These are phyloP conservation scores for Monoplex corrugatus DNA, from an alignment of 2,888 invertebrate species.

Conservation along the genomic window DNA sequence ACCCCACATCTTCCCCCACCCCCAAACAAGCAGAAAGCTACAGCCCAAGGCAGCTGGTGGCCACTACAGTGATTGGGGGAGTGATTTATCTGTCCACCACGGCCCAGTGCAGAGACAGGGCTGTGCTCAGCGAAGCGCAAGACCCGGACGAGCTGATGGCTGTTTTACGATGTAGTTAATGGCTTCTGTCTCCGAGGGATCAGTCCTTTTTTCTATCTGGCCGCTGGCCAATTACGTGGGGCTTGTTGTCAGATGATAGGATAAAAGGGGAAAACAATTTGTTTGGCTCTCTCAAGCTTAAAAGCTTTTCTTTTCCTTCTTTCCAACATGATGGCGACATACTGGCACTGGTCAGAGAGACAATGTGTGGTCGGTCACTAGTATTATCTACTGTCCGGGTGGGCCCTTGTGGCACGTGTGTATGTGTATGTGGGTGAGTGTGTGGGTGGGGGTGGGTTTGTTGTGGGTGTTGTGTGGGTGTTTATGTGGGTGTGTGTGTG, in stretches of 20 bases:
- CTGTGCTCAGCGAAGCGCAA: constrained; percentile 2
- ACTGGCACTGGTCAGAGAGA: too few relatives aligned
- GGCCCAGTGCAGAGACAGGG: not conserved
- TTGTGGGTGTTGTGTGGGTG: too few relatives aligned
- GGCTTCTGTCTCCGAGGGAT: not conserved
- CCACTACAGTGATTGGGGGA: not conserved
- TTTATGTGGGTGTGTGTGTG: too few relatives aligned
- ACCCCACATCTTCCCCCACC: not conserved
- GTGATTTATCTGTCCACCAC: not conserved
- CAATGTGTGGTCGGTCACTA: not conserved
- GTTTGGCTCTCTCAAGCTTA: not conserved
- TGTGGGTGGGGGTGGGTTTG: too few relatives aligned
- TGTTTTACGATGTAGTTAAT: not conserved
- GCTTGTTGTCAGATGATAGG: not conserved
- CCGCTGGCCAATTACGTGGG: not conserved
- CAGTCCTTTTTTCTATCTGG: not conserved
- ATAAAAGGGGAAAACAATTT: not conserved
- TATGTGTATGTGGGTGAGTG: too few relatives aligned
- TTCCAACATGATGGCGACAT: too few relatives aligned
- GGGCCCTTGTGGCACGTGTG: too few relatives aligned
- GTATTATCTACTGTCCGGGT: not conserved
- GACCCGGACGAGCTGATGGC: constrained; percentile 14
- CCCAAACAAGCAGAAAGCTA: not conserved
- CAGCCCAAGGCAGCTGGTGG: not conserved
- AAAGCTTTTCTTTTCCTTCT: not conserved